Conservation (phyloP, 1,140 invertebrate species). For the Paraescarpia echinospica region DNA sequence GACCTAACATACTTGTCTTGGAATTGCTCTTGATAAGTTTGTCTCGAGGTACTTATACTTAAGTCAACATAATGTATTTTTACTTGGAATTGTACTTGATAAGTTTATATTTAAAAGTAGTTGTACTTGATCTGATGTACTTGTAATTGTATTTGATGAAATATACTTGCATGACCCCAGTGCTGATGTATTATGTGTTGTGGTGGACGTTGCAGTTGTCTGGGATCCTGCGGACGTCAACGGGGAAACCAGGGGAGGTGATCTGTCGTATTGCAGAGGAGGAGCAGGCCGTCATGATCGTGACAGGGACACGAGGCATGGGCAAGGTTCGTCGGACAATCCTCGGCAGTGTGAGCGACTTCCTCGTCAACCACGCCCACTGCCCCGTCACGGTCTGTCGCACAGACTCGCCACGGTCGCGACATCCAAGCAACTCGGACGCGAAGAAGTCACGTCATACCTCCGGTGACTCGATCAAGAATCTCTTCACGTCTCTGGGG, state of each 20-base stretch:
- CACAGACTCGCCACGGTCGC: background rate
- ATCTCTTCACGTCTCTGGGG: slow-evolving; percentile 1
- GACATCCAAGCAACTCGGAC: background rate
- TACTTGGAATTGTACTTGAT: too few species aligned
- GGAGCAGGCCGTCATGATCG: slow-evolving; percentile 32
- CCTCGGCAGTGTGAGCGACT: slow-evolving; percentile 29
- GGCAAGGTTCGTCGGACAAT: slow-evolving; percentile 31
- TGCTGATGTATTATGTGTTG: background rate
- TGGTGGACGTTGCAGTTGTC: background rate
- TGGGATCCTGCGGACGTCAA: slow-evolving; percentile 21
- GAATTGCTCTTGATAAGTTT: too few species aligned
- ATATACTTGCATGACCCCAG: too few species aligned
- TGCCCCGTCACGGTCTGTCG: slow-evolving; percentile 32
- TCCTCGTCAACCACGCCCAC: slow-evolving; percentile 28
- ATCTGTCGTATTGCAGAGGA: slow-evolving; percentile 31
- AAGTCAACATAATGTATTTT: too few species aligned
- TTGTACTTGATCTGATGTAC: too few species aligned
- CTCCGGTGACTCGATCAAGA: slow-evolving; percentile 15
- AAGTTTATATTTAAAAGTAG: too few species aligned
- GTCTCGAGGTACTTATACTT: too few species aligned
- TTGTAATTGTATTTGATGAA: too few species aligned
- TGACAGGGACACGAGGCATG: slow-evolving; percentile 29
- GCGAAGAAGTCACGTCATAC: slow-evolving; percentile 18
- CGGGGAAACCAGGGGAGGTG: slow-evolving; percentile 30
- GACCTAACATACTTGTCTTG: too few species aligned